Evolutionary conservation across 1,140 invertebrate species (phyloP), one percentile per base, ranked within the genome.

Genomic region (Drosophila tropicalis): DNA sequence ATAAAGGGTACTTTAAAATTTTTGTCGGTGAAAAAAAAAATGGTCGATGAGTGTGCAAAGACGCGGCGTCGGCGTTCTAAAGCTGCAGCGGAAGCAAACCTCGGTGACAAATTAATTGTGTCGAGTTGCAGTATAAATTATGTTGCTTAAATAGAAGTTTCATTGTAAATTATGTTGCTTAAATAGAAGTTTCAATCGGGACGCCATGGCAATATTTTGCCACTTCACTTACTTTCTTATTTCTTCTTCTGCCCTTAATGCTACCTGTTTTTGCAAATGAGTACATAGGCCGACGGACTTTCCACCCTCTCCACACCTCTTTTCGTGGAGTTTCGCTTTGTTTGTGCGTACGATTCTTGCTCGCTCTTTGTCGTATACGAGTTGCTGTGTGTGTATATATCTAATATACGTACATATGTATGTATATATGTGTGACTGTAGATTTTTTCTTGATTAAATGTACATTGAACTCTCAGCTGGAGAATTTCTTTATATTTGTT

Each of bases 391-490:
- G 41, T 63, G 62, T 66, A 51, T 40, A 62, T 71, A 62, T 22
- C n/a, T n/a, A n/a, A 25, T 3, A 25, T 25, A 25, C n/a, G 62
- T 66, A 51, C 36, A 57, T 71, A 61, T 63, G 60, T 66, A 41
- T 40, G 57, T 71, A 55, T 29, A 29, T 6, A 29, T 69, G 63
- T 79, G 79, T 77, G 76, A 74, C 66, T 84, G 79, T 72, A 69
- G 65, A 67, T 78, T 87, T 73, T 87, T 84, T 78, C 76, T 84
- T 89, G 86, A 89, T 89, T 87, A 84, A 89, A 89, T 87, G 84
- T 87, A 89, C 84, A 87, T 89, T 87, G 84, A 87, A 87, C 84
- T 79, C 76, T 80, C 84, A 84, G 72, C 77, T 87, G 70, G 62
- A 25, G 7, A 17, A 29, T 47, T 15, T 56, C 34, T 66, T 1